Base-by-base conservation (phyloP, 2,797 vertebrate species). In the Podargus strigoides region DNA sequence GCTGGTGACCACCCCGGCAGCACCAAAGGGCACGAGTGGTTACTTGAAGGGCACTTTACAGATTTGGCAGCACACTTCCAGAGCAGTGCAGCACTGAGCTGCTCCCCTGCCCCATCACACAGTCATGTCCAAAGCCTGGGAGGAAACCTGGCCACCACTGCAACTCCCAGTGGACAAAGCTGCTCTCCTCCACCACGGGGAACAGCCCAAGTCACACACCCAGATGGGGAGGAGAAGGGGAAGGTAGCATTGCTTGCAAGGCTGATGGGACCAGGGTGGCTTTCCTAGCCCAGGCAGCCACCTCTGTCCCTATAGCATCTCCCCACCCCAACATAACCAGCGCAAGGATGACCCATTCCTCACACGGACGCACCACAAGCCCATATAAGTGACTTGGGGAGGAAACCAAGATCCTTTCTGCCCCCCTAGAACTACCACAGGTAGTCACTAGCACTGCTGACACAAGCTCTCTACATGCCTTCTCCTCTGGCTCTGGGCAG, bases 81-180 rank as follows among this genome's bases (percentile, higher is more conserved):
- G 9, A 1, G 0, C 0, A 3, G 17, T 2, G 0, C 22, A 47
- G 15, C 0, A 0, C 69, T 42, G 37, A 18, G 26, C 53, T 62
- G 47, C 15, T 75, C 78, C 32, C 20, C 1, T 3, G 44, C 12
- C 22, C 53, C 44, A 36, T 20, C 74, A 42, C 3, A 5, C 32
- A 79, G 44, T 52, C 49, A 63, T 9, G 6, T 42, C 9, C 59
- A 72, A 92, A 67, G 52, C 15, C 39, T 41, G 15, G 36, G 55
- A 87, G 63, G 49, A 68, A 84, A 37, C 8, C 37, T 59, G 46
- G 24, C 27, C 28, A 76, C 6, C 28, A 17, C 44, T 49, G 36
- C 44, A 67, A 20, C 12, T 63, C 41, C 28, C 2, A 2, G 26
- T 9, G 19, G 32, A 59, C 59, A 73, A 58, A 58, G 49, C 12